A percentile compares a stretch with the other conserved stretches of the same genome.
Evolutionary conservation across 1,140 invertebrate genomes (phyloP).

Genomic region (Thalassaphorura encarpata): DNA sequence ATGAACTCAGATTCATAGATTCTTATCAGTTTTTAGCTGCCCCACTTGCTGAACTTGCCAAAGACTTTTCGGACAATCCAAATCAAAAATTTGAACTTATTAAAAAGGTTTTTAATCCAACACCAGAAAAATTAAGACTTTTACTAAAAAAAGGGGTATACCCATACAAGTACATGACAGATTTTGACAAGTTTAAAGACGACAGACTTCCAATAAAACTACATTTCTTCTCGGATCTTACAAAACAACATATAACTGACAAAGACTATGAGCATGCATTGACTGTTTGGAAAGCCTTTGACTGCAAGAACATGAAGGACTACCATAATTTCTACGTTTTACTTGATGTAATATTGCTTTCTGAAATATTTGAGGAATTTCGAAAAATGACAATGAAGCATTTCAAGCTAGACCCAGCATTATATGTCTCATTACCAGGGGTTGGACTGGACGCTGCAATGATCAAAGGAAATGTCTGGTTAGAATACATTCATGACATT

Average conservation of each 20-base stretch:
- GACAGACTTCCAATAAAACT: slow-evolving; percentile 22
- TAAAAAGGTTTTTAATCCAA: background rate
- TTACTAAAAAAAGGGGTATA: background rate
- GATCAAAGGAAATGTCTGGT: background rate
- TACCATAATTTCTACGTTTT: slow-evolving; percentile 32
- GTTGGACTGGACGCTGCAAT: background rate
- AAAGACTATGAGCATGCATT: slow-evolving; percentile 13
- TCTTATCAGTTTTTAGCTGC: background rate
- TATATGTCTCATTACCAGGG: background rate
- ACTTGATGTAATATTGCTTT: slow-evolving; percentile 29
- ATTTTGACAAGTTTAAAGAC: background rate
- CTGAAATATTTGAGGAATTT: slow-evolving; percentile 34
- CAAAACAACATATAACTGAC: slow-evolving; percentile 3
- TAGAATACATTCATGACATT: slow-evolving; percentile 43
- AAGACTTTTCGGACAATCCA: background rate
- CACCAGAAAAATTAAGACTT: background rate
- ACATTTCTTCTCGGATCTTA: slow-evolving; percentile 31
- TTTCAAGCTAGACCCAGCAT: slow-evolving; percentile 32
- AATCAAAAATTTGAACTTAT: background rate
- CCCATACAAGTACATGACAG: background rate
- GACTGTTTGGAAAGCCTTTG: slow-evolving; percentile 6
- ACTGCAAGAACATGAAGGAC: slow-evolving; percentile 28
- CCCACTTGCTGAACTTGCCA: background rate
- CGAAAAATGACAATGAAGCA: slow-evolving; percentile 22
- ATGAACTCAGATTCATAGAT: background rate